These are phyloP conservation scores for Tipula vernalis DNA, from an alignment of 2,888 invertebrate species.

Conservation along the genomic window DNA sequence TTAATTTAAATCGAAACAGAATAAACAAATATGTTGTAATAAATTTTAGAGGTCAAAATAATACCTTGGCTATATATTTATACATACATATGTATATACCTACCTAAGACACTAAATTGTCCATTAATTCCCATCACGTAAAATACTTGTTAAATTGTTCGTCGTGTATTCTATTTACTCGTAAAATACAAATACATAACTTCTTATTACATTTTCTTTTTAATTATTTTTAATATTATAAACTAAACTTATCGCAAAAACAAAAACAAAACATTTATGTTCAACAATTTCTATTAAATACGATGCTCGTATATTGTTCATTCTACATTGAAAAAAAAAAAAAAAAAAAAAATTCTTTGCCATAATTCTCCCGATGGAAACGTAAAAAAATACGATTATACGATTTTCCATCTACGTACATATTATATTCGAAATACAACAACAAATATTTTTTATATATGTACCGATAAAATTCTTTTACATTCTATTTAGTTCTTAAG, in stretches of 20 bases:
- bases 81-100: no score
- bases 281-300: background rate
- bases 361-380: background rate
- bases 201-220: background rate
- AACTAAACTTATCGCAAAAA: background rate
- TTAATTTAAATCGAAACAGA: no score
- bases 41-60: no score
- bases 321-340: background rate
- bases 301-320: background rate
- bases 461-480: background rate
- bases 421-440: background rate
- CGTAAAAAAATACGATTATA: background rate
- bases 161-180: background rate
- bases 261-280: background rate
- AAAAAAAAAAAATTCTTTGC: background rate
- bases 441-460: background rate
- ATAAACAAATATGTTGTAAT: no score
- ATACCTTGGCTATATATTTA: no score
- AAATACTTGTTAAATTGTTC: background rate
- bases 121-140: background rate
- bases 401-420: background rate
- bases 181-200: background rate
- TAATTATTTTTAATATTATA: background rate
- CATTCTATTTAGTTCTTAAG: background rate
- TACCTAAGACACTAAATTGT: background rate